phyloP scores from a whole-genome alignment of 2,888 invertebrate genomes.

The Lacanobia oleracea region DNA sequence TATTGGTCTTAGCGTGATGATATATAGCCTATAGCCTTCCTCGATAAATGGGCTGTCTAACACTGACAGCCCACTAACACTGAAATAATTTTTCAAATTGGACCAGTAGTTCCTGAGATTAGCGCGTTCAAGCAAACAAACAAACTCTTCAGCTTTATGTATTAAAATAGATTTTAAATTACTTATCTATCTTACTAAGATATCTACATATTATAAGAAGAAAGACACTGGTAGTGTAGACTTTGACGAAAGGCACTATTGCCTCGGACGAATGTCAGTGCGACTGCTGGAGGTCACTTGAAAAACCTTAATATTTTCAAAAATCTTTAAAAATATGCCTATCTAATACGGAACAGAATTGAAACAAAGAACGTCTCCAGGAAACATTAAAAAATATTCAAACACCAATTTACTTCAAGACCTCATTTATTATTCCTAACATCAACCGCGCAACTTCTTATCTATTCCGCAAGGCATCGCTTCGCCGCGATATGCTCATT shows the following conservation, averaged over 20 bases:
- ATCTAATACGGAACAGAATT: constrained; percentile 15
- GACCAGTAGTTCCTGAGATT: too few species aligned
- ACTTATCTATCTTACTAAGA: too few species aligned
- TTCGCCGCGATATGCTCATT: neutral
- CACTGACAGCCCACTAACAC: too few species aligned
- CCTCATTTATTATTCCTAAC: constrained; percentile 15
- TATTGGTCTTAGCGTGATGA: too few species aligned
- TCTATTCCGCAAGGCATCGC: neutral
- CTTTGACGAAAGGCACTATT: constrained; percentile 89
- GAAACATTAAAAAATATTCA: constrained; percentile 21
- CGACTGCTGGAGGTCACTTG: constrained; percentile 93
- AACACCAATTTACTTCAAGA: constrained; percentile 10
- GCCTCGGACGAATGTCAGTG: constrained; percentile 94
- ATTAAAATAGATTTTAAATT: too few species aligned
- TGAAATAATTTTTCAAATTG: too few species aligned
- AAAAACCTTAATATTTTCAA: neutral
- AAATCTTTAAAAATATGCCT: neutral
- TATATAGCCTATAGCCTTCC: too few species aligned
- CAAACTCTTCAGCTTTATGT: too few species aligned
- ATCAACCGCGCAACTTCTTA: neutral
- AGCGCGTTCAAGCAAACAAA: too few species aligned
- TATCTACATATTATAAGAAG: too few species aligned
- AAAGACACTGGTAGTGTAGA: constrained; percentile 91
- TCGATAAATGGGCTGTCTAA: too few species aligned
- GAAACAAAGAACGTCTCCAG: constrained; percentile 19